phyloP scores from a whole-genome alignment of 2,113 vertebrate genomes.

The Gavia stellata region DNA sequence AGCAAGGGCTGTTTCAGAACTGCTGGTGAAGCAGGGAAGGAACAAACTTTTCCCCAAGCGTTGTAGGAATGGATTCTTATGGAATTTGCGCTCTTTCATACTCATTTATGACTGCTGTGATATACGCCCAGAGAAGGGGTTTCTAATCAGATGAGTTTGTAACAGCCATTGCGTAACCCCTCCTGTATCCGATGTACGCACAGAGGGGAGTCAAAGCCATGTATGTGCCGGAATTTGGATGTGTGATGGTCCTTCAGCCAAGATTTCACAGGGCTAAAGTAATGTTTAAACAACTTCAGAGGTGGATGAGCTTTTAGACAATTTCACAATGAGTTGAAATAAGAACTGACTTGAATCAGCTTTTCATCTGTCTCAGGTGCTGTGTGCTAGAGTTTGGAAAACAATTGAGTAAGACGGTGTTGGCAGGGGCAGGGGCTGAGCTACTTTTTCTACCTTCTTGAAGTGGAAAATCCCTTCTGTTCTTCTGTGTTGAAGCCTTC shows the following conservation, averaged over 20 bases:
- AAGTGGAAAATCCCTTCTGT: not conserved
- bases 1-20: not conserved
- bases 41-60: not conserved
- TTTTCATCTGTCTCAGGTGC: not conserved
- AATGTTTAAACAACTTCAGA: not conserved
- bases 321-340: not conserved
- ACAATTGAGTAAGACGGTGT: not conserved
- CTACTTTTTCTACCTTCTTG: not conserved
- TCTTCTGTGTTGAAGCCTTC: not conserved
- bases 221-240: not conserved
- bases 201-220: not conserved
- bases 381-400: not conserved
- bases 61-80: not conserved
- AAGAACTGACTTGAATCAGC: not conserved
- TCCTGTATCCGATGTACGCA: not conserved
- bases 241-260: not conserved
- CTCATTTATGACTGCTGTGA: not conserved
- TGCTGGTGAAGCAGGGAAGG: not conserved
- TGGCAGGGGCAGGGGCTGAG: not conserved
- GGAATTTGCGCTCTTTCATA: not conserved
- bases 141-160: not conserved
- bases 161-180: not conserved
- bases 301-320: not conserved
- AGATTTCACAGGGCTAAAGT: not conserved
- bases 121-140: not conserved